phyloP scores from a whole-genome alignment of 2,888 invertebrate genomes.

The Callyntrura guangdongensis region DNA sequence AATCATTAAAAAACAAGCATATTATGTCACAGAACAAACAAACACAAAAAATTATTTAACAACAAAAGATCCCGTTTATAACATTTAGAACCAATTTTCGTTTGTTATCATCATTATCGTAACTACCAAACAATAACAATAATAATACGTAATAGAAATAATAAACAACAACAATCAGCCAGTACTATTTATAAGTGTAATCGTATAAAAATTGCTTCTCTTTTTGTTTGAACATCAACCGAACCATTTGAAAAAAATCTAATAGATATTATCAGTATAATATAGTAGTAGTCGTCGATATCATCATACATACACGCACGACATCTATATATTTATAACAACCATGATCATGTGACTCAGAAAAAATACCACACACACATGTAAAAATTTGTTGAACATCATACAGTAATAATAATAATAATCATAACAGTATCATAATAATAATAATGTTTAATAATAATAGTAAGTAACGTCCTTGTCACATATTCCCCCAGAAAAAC shows the following conservation, averaged over 20 bases:
- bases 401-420: slow-evolving; percentile 66
- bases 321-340: slow-evolving; percentile 69
- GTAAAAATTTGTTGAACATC: slow-evolving; percentile 81
- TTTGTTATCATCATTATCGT: slow-evolving; percentile 43
- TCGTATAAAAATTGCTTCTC: slow-evolving; percentile 79
- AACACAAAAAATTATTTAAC: slow-evolving; percentile 50
- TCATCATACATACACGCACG: slow-evolving; percentile 32
- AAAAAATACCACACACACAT: slow-evolving; percentile 78
- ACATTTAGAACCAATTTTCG: slow-evolving; percentile 76
- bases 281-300: slow-evolving; percentile 49
- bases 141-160: slow-evolving; percentile 61
- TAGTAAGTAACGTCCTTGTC: slow-evolving; percentile 77
- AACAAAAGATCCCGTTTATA: slow-evolving; percentile 59
- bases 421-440: slow-evolving; percentile 55
- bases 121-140: slow-evolving; percentile 65
- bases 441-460: slow-evolving; percentile 61
- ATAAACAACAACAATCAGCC: slow-evolving; percentile 77
- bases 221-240: slow-evolving; percentile 79
- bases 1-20: slow-evolving; percentile 72
- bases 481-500: slow-evolving; percentile 53
- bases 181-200: slow-evolving; percentile 80
- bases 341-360: slow-evolving; percentile 78
- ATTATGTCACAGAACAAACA: slow-evolving; percentile 54
- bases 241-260: slow-evolving; percentile 75
- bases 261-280: slow-evolving; percentile 26